Evolutionary conservation across 2,888 invertebrate genomes (phyloP).

Genomic region (Macaria notata): DNA sequence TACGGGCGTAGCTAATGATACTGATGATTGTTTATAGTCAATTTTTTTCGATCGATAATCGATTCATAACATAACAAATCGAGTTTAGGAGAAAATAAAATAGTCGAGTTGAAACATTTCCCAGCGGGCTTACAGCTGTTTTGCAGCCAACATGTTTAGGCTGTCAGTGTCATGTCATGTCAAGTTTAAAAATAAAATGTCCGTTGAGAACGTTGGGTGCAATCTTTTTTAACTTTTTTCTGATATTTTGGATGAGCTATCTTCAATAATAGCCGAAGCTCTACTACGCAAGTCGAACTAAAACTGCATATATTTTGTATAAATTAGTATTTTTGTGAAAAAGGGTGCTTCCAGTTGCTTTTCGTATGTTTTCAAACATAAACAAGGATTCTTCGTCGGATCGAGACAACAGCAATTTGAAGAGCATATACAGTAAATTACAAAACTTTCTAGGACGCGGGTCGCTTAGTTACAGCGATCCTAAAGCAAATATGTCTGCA

Average conservation of each 20-base stretch:
- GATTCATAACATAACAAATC: not conserved
- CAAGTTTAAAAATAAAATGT: conserved; percentile 41
- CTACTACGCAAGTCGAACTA: not conserved
- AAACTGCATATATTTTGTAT: too few relatives aligned
- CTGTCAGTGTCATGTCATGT: not conserved
- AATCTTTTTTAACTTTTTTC: conserved; percentile 35
- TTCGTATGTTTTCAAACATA: conserved; percentile 62
- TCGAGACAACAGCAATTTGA: conserved; percentile 47
- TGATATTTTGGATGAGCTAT: conserved; percentile 19
- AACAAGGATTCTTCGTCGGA: conserved; percentile 43
- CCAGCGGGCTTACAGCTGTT: too few relatives aligned
- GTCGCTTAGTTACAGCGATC: conserved; percentile 14
- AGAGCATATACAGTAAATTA: conserved; percentile 53
- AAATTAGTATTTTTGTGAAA: too few relatives aligned
- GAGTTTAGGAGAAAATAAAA: not conserved
- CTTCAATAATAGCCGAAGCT: conserved; percentile 15
- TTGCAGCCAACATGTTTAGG: too few relatives aligned
- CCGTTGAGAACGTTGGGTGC: conserved; percentile 43
- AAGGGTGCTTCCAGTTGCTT: too few relatives aligned
- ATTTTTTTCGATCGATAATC: too few relatives aligned
- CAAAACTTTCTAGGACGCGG: conserved; percentile 53
- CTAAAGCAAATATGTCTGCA: conserved; percentile 49
- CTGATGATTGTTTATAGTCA: too few relatives aligned
- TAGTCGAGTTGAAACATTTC: too few relatives aligned
- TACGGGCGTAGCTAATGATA: too few relatives aligned